Conservation (phyloP, 2,888 invertebrate species). For the Chaitophorus viminalis region DNA sequence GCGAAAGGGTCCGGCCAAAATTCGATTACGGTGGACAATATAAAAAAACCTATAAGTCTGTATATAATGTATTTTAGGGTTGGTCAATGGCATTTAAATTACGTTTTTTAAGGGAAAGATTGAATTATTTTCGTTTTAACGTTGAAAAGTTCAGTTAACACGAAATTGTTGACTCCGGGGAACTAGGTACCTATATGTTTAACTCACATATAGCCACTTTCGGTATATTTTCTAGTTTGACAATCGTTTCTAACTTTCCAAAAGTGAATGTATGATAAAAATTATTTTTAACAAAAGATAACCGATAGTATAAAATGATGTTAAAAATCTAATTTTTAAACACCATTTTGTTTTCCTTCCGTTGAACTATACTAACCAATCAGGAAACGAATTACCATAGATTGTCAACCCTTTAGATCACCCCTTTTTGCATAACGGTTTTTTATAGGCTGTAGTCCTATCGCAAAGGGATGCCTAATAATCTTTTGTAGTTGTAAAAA, state of each 20-base stretch:
- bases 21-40: conserved; percentile 60
- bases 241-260: background rate
- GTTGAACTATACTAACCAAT: conserved; percentile 47
- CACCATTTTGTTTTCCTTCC: conserved; percentile 51
- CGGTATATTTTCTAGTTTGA: background rate
- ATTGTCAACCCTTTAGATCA: conserved; percentile 47
- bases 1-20: conserved; percentile 60
- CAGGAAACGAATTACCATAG: conserved; percentile 52
- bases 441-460: conserved; percentile 46
- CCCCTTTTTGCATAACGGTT: conserved; percentile 62
- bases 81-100: conserved; percentile 62
- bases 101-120: conserved; percentile 44
- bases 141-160: conserved; percentile 46
- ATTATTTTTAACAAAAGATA: background rate
- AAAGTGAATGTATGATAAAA: background rate
- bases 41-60: conserved; percentile 50
- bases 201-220: background rate
- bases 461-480: background rate
- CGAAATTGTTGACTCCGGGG: background rate
- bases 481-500: conserved; percentile 31
- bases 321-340: background rate
- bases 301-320: background rate
- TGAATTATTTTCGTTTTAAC: conserved; percentile 57
- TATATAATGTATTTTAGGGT: conserved; percentile 52
- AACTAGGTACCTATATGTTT: background rate